Evolutionary conservation across 2,888 invertebrate genomes (phyloP).

Genomic region (Helicoverpa assulta): DNA sequence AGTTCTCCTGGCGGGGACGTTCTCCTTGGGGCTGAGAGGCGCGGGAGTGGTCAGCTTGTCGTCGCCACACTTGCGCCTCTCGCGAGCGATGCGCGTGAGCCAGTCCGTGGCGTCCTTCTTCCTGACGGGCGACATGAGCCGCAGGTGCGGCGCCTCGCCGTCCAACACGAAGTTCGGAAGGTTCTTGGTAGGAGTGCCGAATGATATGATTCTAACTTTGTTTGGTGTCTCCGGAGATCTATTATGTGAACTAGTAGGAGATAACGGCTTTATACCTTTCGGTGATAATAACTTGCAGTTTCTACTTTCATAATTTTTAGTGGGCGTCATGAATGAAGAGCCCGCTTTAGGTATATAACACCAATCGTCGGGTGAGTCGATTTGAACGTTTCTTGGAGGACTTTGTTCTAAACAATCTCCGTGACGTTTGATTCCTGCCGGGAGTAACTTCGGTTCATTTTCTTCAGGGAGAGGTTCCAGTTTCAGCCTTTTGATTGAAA

Average conservation of each 20-base stretch:
- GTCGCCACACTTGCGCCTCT: constrained; percentile 60
- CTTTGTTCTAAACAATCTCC: constrained; percentile 69
- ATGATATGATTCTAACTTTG: constrained; percentile 71
- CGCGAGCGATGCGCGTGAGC: constrained; percentile 88
- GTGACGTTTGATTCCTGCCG: constrained; percentile 76
- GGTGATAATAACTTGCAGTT: constrained; percentile 74
- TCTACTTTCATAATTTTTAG: constrained; percentile 76
- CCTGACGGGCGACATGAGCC: constrained; percentile 92
- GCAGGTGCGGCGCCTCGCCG: constrained; percentile 94
- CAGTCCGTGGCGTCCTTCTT: constrained; percentile 92
- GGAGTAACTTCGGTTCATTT: constrained; percentile 60
- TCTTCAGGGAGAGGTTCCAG: constrained; percentile 64
- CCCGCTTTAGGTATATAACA: constrained; percentile 73
- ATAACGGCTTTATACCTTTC: constrained; percentile 69
- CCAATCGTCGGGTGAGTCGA: constrained; percentile 68
- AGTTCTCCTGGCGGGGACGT: constrained; percentile 69
- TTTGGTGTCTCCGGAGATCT: constrained; percentile 70
- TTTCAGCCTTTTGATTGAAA: constrained; percentile 70
- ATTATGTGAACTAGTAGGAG: constrained; percentile 59
- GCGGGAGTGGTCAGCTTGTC: constrained; percentile 41
- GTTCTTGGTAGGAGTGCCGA: constrained; percentile 92
- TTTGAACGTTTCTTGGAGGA: constrained; percentile 58
- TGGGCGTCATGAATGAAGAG: constrained; percentile 79
- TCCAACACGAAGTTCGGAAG: constrained; percentile 94
- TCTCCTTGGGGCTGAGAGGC: constrained; percentile 77